Evolutionary conservation across 2,113 vertebrate genomes (phyloP).

Genomic region (Hassar affinis): DNA sequence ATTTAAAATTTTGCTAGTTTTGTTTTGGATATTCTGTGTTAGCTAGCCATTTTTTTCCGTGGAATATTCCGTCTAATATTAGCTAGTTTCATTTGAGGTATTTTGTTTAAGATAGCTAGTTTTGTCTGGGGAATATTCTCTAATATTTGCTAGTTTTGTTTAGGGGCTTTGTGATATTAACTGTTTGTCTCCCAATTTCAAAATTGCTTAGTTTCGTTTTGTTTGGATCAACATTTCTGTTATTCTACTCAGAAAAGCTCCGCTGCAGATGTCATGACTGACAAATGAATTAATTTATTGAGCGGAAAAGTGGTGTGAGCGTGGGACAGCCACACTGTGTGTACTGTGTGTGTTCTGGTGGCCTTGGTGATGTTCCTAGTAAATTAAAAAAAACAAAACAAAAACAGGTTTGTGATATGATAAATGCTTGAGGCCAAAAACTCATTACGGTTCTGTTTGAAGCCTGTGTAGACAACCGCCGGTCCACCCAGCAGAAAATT

Average conservation of each 20-base stretch:
- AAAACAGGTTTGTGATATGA: slow-evolving; percentile 45
- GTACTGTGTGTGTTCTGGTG: slow-evolving; percentile 2
- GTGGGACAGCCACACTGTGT: neutral
- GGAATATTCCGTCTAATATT: neutral
- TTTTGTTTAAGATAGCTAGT: neutral
- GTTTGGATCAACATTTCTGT: neutral
- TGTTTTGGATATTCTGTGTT: too few relatives aligned
- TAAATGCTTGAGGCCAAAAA: slow-evolving; percentile 31
- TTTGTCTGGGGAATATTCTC: neutral
- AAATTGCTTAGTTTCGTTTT: neutral
- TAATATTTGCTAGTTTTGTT: neutral
- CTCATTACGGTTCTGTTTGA: slow-evolving; percentile 39
- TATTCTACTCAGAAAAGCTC: neutral
- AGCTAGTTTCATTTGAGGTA: neutral
- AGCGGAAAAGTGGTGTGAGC: neutral
- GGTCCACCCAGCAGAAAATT: slow-evolving; percentile 11
- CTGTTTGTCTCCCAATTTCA: neutral
- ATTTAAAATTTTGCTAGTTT: too few relatives aligned
- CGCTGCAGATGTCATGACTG: neutral
- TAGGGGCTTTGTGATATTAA: neutral
- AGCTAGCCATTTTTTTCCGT: too few relatives aligned
- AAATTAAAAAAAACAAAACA: slow-evolving; percentile 34
- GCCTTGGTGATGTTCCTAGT: neutral
- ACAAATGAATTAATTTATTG: neutral
- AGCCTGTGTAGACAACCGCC: slow-evolving; percentile 14